A percentile compares a stretch with the other conserved stretches of the same genome.
These are phyloP conservation scores for Microplitis mediator DNA, from an alignment of 1,140 invertebrate species.

Conservation along the genomic window DNA sequence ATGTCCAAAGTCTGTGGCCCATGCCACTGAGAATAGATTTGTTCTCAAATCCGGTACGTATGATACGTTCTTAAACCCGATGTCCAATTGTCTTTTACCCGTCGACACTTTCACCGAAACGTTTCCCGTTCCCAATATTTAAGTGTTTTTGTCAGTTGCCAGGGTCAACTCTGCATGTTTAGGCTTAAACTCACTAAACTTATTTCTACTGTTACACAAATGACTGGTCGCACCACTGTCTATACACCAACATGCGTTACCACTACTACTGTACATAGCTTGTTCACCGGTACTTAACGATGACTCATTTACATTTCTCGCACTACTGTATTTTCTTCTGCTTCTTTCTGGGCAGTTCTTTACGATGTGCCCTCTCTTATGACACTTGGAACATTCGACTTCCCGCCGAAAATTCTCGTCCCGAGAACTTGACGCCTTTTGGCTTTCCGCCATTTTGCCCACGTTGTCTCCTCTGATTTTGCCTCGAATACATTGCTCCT, in stretches of 20 bases:
- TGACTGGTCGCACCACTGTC: conserved; percentile 18
- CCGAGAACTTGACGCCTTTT: neutral
- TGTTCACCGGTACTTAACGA: neutral
- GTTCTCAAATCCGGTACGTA: conserved; percentile 21
- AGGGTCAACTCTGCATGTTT: neutral
- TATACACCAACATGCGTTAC: conserved; percentile 6
- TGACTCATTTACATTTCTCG: neutral
- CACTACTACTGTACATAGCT: neutral
- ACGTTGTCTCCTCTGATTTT: neutral
- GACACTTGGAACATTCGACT: conserved; percentile 15
- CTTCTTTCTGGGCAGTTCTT: conserved; percentile 10
- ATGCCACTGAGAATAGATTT: conserved; percentile 17
- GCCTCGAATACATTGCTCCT: neutral
- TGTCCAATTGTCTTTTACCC: neutral
- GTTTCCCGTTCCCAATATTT: conserved; percentile 10
- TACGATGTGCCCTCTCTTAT: too few relatives aligned
- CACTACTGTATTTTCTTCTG: neutral
- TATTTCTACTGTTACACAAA: neutral
- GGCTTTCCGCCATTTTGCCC: conserved; percentile 9
- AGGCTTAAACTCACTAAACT: neutral
- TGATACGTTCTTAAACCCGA: neutral
- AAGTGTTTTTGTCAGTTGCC: neutral
- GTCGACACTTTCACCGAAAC: neutral
- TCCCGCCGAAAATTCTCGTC: neutral
- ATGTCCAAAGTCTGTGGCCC: neutral